Evolutionary conservation across 64 coral and sea anemone genomes (phyloP).

Genomic region (Dendronephthya gigantea): DNA sequence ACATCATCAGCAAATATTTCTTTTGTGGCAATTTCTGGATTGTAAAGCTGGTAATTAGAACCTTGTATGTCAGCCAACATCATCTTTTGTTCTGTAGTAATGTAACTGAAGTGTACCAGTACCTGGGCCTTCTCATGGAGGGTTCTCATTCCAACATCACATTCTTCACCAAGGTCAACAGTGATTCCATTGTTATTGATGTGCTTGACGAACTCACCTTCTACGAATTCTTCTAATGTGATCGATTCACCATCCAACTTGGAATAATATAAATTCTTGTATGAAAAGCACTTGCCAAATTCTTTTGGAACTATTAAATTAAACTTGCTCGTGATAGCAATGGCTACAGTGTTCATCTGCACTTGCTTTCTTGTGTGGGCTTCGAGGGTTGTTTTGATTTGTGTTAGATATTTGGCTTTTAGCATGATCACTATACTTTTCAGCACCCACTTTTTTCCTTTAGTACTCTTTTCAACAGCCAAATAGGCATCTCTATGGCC

Average conservation of each 20-base stretch:
- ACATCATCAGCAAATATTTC: neutral
- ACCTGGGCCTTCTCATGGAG: conserved; percentile 31
- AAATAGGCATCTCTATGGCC: neutral
- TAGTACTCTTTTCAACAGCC: neutral
- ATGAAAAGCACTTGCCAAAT: neutral
- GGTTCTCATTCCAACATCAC: neutral
- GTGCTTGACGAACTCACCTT: conserved; percentile 26
- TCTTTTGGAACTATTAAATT: neutral
- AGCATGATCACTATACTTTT: neutral
- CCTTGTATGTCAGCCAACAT: conserved; percentile 49
- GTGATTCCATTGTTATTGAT: conserved; percentile 34
- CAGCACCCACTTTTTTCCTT: neutral
- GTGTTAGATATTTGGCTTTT: neutral
- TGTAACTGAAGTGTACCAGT: conserved; percentile 35
- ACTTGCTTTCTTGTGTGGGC: neutral
- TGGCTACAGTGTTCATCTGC: neutral
- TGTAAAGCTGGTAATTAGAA: conserved; percentile 17
- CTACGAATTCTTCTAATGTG: conserved; percentile 7
- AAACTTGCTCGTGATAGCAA: neutral
- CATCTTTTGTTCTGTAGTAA: conserved; percentile 19
- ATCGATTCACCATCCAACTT: neutral
- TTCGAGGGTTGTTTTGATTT: neutral
- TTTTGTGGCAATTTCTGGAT: conserved; percentile 34
- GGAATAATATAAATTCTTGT: neutral
- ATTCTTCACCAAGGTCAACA: conserved; percentile 1